Percentiles rank a stretch among this genome's conserved stretches.
These are phyloP conservation scores for Microctenopoma lineatum DNA, from an alignment of 2,797 vertebrate genomes.

Conservation along the genomic window DNA sequence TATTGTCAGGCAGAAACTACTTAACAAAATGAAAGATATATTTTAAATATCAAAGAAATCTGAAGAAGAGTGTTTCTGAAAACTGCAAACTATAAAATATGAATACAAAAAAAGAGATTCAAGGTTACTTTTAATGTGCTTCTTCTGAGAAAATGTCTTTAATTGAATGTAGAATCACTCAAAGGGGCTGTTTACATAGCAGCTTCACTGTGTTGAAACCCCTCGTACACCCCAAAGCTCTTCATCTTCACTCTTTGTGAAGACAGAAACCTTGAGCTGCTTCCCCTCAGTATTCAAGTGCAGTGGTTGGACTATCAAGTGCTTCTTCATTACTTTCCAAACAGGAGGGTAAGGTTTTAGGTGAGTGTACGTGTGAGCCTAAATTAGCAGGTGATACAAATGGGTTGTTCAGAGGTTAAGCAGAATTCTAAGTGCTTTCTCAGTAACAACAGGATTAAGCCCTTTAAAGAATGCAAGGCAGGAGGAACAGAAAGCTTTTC, in stretches of 20 bases:
- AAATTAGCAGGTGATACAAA: slow-evolving; percentile 12
- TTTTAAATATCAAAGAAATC: too few relatives aligned
- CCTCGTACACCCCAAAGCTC: neutral
- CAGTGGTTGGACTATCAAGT: slow-evolving; percentile 22
- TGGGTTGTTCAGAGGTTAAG: slow-evolving; percentile 27
- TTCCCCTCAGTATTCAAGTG: slow-evolving; percentile 10
- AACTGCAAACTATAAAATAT: neutral
- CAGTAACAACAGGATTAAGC: slow-evolving; percentile 32
- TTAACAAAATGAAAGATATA: too few relatives aligned
- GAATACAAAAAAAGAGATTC: too few relatives aligned
- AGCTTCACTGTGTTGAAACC: slow-evolving; percentile 3
- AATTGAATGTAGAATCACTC: neutral
- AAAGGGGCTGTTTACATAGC: neutral
- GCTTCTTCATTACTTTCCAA: slow-evolving; percentile 12
- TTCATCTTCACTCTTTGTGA: slow-evolving; percentile 5
- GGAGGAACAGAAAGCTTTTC: slow-evolving; percentile 2
- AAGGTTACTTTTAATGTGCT: too few relatives aligned
- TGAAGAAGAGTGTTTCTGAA: neutral
- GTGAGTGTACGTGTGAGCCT: neutral
- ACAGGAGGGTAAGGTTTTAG: slow-evolving; percentile 5
- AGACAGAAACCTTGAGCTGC: slow-evolving; percentile 17
- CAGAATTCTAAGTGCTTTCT: slow-evolving; percentile 33
- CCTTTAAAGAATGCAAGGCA: slow-evolving; percentile 13
- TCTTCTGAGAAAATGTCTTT: too few relatives aligned
- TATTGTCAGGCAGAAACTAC: neutral